These are phyloP conservation scores for Macropodus opercularis DNA, from an alignment of 2,797 vertebrate species.

Conservation along the genomic window DNA sequence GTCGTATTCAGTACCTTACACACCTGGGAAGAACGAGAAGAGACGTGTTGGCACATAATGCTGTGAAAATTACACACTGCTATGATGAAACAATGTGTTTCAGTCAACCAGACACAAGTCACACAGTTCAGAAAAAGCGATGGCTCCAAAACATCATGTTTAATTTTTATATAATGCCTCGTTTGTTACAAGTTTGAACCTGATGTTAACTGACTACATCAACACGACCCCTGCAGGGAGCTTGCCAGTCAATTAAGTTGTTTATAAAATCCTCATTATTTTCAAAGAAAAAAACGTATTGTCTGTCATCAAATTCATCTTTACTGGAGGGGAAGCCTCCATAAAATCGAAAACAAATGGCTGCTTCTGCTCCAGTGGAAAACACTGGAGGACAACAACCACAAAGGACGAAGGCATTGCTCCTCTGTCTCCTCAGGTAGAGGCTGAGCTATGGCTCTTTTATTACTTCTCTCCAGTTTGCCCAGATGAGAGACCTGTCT, in stretches of 20 bases:
- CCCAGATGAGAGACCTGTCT: constrained; percentile 67
- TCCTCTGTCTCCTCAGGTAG: constrained; percentile 63
- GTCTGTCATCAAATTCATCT: constrained; percentile 60
- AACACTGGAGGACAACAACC: constrained; percentile 65
- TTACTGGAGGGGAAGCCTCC: constrained; percentile 49
- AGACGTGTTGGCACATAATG: constrained; percentile 18
- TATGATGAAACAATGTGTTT: constrained; percentile 47
- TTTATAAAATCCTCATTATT: constrained; percentile 51
- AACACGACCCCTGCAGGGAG: constrained; percentile 16
- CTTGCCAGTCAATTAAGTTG: constrained; percentile 43
- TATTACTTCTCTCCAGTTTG: constrained; percentile 73
- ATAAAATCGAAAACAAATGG: constrained; percentile 60
- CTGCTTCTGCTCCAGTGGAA: constrained; percentile 47
- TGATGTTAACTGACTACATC: constrained; percentile 34
- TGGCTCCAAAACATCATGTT: constrained; percentile 17
- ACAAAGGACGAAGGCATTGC: constrained; percentile 61
- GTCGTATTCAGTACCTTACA: constrained; percentile 92
- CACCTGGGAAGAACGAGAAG: constrained; percentile 76
- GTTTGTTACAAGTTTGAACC: constrained; percentile 39
- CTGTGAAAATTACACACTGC: constrained; percentile 18
- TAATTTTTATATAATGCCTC: constrained; percentile 2
- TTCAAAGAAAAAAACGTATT: constrained; percentile 48
- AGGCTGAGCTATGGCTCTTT: constrained; percentile 72
- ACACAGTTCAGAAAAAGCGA: too few relatives aligned
- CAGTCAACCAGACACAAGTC: constrained; percentile 40